These are phyloP conservation scores for Pegea sp. DNA, from an alignment of 23 tunicate species.

Conservation along the genomic window DNA sequence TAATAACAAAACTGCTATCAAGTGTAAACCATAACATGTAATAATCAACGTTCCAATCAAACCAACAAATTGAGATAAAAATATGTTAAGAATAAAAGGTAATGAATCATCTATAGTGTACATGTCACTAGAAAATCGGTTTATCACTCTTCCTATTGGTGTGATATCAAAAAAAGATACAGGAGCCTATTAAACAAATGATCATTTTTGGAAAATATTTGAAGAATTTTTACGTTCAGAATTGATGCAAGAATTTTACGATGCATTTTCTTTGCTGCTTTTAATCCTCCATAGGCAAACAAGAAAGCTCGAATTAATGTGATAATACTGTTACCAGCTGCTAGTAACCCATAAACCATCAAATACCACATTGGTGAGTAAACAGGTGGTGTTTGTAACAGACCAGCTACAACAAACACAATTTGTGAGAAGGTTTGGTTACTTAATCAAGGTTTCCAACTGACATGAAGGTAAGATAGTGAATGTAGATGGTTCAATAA, in stretches of 20 bases:
- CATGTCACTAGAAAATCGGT: conserved; percentile 76
- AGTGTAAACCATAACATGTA: conserved; percentile 77
- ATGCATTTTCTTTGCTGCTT: conserved; percentile 47
- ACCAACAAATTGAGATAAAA: conserved; percentile 55
- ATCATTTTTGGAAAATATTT: not conserved
- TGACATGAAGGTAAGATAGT: not conserved
- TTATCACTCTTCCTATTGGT: conserved; percentile 72
- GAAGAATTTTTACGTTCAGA: conserved; percentile 17
- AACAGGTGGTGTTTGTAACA: no score
- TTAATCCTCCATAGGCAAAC: conserved; percentile 80
- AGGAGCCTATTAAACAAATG: conserved; percentile 38
- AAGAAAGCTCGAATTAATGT: conserved; percentile 63
- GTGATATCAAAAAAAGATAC: conserved; percentile 61
- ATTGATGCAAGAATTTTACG: conserved; percentile 29
- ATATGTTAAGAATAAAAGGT: conserved; percentile 86
- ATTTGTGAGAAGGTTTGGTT: not conserved
- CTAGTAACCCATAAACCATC: conserved; percentile 58
- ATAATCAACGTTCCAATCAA: conserved; percentile 53
- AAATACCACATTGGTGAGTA: conserved; percentile 25
- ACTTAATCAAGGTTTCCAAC: not conserved
- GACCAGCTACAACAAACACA: no score
- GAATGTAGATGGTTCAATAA: not conserved
- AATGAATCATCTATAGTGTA: conserved; percentile 80
- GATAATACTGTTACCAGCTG: conserved; percentile 60
- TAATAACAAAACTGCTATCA: conserved; percentile 37